phyloP scores from a whole-genome alignment of 2,797 vertebrate genomes.

The Eremophila alpestris region DNA sequence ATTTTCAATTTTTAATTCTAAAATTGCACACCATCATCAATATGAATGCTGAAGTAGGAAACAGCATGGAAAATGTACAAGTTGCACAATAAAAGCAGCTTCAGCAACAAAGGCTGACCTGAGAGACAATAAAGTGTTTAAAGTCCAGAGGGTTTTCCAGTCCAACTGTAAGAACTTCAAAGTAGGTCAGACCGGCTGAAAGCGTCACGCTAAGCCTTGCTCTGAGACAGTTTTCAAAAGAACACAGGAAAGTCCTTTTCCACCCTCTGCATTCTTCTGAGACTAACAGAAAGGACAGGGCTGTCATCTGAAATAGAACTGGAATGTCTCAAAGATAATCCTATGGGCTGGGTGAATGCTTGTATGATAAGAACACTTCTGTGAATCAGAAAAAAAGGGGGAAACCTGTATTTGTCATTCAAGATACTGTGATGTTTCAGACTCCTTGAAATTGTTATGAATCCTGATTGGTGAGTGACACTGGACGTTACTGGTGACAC shows the following conservation, averaged over 20 bases:
- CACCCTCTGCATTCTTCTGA: conserved; percentile 36
- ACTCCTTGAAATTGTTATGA: neutral
- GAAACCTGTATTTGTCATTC: conserved; percentile 29
- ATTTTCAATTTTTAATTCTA: neutral
- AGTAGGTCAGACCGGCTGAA: conserved; percentile 51
- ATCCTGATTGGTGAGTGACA: neutral
- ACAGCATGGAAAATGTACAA: neutral
- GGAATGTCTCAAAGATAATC: conserved; percentile 46
- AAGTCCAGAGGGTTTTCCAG: conserved; percentile 10
- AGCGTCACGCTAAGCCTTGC: neutral
- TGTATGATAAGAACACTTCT: conserved; percentile 5
- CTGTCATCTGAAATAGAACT: conserved; percentile 57
- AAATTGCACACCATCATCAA: neutral
- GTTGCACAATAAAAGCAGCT: neutral
- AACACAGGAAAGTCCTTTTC: conserved; percentile 12
- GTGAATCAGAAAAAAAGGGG: conserved; percentile 3
- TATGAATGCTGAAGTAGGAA: neutral
- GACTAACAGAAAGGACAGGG: conserved; percentile 28
- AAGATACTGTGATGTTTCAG: neutral
- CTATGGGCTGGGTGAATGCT: conserved; percentile 25
- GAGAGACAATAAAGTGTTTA: neutral
- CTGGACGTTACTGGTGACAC: neutral
- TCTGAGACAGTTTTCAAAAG: conserved; percentile 19
- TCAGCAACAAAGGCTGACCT: neutral
- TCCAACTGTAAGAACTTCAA: neutral